Conservation (phyloP, 2,797 vertebrate species). For the Valencia hispanica region DNA sequence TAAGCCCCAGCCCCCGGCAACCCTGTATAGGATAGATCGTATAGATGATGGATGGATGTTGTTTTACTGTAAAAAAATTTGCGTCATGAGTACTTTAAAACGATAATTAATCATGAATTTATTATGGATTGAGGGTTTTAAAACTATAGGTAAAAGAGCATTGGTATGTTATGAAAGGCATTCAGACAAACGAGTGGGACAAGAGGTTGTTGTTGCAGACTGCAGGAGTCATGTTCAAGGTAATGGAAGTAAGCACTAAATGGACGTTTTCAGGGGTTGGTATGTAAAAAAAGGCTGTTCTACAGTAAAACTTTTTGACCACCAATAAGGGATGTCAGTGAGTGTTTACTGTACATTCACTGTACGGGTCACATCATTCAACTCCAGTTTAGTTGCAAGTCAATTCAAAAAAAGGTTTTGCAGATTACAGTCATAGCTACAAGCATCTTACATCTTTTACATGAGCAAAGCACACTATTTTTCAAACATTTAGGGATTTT, state of each 20-base stretch:
- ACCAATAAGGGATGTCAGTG: background rate
- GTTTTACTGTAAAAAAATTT: too few relatives aligned
- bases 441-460: background rate
- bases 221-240: background rate
- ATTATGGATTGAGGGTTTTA: background rate
- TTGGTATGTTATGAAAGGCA: background rate
- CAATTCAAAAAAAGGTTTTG: background rate
- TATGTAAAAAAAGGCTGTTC: background rate
- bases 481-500: background rate
- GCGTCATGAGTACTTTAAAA: too few relatives aligned
- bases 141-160: background rate
- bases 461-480: background rate
- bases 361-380: background rate
- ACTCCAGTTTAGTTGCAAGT: background rate
- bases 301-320: background rate
- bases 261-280: background rate
- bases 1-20: too few relatives aligned
- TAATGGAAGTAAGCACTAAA: background rate
- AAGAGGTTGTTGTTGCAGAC: background rate
- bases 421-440: background rate
- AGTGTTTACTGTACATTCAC: background rate
- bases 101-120: background rate
- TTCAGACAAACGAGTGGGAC: background rate
- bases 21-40: too few relatives aligned
- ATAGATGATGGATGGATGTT: too few relatives aligned